These are phyloP conservation scores for Aramus guarauna DNA, from an alignment of 2,113 vertebrate species.

Conservation along the genomic window DNA sequence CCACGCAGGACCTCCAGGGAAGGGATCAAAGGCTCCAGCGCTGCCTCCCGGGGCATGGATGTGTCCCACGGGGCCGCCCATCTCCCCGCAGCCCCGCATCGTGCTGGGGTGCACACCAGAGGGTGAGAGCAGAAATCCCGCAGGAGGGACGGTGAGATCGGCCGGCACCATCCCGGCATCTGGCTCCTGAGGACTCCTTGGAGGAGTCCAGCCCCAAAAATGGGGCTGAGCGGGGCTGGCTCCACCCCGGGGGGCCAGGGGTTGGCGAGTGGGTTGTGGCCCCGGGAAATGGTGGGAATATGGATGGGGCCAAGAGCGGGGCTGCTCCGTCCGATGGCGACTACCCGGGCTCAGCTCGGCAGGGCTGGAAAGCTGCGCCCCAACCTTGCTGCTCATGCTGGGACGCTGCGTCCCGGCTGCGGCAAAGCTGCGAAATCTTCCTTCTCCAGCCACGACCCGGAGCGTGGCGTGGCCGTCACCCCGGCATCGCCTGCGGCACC, in stretches of 20 bases:
- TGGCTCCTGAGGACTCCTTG: rapidly evolving
- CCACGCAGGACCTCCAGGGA: background rate
- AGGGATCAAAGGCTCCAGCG: background rate
- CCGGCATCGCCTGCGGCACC: background rate
- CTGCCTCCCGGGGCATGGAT: background rate
- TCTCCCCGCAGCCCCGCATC: rapidly evolving
- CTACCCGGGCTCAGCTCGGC: background rate
- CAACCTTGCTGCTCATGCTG: rapidly evolving
- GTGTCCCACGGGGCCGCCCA: rapidly evolving
- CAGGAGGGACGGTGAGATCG: rapidly evolving
- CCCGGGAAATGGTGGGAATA: rapidly evolving
- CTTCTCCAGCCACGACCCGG: background rate
- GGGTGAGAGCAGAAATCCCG: background rate
- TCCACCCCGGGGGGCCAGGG: rapidly evolving
- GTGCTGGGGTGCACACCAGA: rapidly evolving
- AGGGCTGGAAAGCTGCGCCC: background rate
- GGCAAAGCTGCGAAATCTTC: background rate
- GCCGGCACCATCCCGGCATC: rapidly evolving
- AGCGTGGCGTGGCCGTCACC: background rate
- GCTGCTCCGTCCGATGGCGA: rapidly evolving
- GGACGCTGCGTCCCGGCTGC: rapidly evolving
- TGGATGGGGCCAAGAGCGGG: rapidly evolving
- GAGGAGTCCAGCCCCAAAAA: background rate
- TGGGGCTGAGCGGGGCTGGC: background rate
- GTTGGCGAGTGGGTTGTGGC: rapidly evolving